Conservation (phyloP, 35 echinoderm and acorn worm species). For the Amphiura filiformis region DNA sequence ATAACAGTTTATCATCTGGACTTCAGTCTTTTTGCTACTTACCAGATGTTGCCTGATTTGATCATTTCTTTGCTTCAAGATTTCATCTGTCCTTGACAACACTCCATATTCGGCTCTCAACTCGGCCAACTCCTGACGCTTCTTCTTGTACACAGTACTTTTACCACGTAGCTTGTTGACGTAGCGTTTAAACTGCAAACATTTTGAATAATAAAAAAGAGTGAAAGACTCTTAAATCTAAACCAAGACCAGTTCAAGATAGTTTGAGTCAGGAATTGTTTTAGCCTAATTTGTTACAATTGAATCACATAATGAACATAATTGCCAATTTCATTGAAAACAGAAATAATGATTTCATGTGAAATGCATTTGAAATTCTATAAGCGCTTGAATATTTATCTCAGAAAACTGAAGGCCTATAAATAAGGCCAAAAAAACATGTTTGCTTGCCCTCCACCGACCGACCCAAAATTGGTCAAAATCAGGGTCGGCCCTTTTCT, state of each 20-base stretch:
- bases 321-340: too few species aligned
- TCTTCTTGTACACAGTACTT: constrained; percentile 96
- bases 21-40: too few species aligned
- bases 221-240: not conserved
- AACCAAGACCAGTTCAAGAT: not conserved
- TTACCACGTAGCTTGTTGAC: constrained; percentile 96
- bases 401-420: too few species aligned
- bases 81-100: constrained; percentile 89
- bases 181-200: constrained; percentile 97
- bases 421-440: too few species aligned
- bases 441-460: too few species aligned
- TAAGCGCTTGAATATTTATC: too few species aligned
- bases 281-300: not conserved
- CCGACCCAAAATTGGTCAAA: too few species aligned
- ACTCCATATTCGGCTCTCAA: constrained; percentile 88
- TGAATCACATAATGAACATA: too few species aligned
- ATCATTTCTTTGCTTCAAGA: constrained; percentile 79
- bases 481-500: too few species aligned
- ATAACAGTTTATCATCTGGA: too few species aligned
- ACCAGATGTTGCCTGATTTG: constrained; percentile 69
- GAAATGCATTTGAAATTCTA: too few species aligned
- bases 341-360: too few species aligned
- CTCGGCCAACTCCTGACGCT: constrained; percentile 90
- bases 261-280: not conserved
- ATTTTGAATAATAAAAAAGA: not conserved